These are phyloP conservation scores for Selene dorsalis DNA, from an alignment of 2,797 vertebrate genomes.

Conservation along the genomic window DNA sequence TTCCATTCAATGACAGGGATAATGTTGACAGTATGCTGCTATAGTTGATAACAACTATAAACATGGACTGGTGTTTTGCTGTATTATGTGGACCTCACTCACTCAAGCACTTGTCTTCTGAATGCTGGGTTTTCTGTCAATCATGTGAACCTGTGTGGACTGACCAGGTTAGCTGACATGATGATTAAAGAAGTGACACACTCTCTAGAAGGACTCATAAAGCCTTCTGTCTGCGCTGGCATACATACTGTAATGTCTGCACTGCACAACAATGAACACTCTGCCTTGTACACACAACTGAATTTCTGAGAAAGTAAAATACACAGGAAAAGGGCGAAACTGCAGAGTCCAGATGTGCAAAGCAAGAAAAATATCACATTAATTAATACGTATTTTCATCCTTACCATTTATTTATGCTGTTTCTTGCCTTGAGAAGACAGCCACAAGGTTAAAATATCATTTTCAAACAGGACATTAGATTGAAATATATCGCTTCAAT, in stretches of 20 bases:
- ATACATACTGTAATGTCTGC: background rate
- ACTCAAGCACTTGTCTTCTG: background rate
- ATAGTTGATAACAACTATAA: background rate
- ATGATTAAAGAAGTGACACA: background rate
- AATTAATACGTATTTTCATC: slow-evolving; percentile 3
- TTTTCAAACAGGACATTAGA: background rate
- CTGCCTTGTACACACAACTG: background rate
- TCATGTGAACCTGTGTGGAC: background rate
- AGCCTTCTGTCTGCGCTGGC: background rate
- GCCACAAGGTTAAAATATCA: background rate
- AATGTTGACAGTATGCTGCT: background rate
- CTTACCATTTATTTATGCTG: background rate
- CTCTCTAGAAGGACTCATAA: background rate
- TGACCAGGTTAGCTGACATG: background rate
- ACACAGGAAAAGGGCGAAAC: too few species aligned
- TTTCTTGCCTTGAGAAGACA: background rate
- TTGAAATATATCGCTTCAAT: background rate
- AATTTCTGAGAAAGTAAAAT: background rate
- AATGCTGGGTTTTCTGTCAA: background rate
- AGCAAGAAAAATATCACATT: background rate
- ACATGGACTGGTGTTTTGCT: background rate
- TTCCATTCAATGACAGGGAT: slow-evolving; percentile 1
- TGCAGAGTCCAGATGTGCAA: too few species aligned
- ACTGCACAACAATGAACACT: too few species aligned
- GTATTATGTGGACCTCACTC: background rate